Evolutionary conservation across 2,113 vertebrate species (phyloP).

Genomic region (Apus apus): DNA sequence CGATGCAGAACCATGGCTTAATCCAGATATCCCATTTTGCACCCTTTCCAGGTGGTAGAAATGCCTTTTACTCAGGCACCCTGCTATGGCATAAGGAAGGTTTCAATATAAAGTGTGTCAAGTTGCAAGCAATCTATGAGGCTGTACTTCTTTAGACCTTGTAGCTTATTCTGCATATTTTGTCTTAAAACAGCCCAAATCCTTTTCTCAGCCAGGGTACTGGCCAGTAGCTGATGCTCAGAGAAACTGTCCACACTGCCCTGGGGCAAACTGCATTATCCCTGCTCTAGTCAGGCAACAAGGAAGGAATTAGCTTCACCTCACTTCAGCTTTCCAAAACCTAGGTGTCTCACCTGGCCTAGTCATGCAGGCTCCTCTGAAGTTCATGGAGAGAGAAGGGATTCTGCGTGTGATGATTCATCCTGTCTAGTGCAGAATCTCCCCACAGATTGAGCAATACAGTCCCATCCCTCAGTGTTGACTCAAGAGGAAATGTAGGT

Average conservation of each 20-base stretch:
- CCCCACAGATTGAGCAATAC: accelerated
- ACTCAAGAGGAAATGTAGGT: background rate
- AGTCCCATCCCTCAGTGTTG: background rate
- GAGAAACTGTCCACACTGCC: background rate
- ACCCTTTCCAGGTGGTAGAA: background rate
- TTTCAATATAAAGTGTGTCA: background rate
- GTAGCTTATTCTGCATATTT: background rate
- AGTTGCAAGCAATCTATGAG: background rate
- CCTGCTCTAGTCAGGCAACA: background rate
- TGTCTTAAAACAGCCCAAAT: accelerated
- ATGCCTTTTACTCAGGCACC: background rate
- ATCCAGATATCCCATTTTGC: background rate
- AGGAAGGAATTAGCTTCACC: background rate
- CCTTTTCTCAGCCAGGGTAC: background rate
- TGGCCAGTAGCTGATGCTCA: background rate
- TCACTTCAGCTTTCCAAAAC: background rate
- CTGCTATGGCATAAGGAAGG: background rate
- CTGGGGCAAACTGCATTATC: background rate
- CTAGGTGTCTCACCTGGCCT: background rate
- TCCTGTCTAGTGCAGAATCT: background rate
- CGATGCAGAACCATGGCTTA: background rate
- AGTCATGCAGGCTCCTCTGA: background rate
- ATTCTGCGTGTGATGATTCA: background rate
- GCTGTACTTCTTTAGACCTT: background rate
- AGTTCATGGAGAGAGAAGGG: background rate